phyloP scores from a whole-genome alignment of 92 coral and sea anemone species.

The Zoanthus sansibaricus region DNA sequence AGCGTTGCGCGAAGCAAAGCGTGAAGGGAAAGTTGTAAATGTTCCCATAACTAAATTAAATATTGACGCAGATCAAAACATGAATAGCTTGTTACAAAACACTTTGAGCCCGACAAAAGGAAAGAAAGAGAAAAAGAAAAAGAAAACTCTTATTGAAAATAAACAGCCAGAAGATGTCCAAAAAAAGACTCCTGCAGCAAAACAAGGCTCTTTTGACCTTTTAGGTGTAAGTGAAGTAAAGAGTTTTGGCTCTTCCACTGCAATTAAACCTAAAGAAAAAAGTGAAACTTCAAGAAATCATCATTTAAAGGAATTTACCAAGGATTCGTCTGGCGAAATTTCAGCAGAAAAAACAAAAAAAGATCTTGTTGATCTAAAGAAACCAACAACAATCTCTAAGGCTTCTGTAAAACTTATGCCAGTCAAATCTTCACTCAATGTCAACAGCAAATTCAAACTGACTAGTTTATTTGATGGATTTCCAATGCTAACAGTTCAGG shows the following conservation, averaged over 20 bases:
- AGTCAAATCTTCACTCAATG: slow-evolving; percentile 47
- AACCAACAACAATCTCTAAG: not conserved
- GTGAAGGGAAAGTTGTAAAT: not conserved
- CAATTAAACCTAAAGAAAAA: not conserved
- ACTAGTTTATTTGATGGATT: slow-evolving; percentile 68
- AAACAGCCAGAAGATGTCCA: not conserved
- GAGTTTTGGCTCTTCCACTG: not conserved
- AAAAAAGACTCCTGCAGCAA: not conserved
- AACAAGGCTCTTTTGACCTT: not conserved
- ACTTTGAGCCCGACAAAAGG: not conserved
- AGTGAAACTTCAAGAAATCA: not conserved
- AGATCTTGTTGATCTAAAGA: not conserved
- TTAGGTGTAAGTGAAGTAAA: not conserved
- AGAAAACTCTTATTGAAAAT: not conserved
- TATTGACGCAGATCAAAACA: slow-evolving; percentile 17
- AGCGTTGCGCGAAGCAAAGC: slow-evolving; percentile 15
- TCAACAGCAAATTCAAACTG: slow-evolving; percentile 70
- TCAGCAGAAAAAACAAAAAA: slow-evolving; percentile 10
- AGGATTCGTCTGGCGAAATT: not conserved
- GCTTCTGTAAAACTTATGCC: slow-evolving; percentile 26
- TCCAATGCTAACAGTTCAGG: slow-evolving; percentile 63
- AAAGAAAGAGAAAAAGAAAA: slow-evolving; percentile 18
- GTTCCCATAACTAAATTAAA: slow-evolving; percentile 8
- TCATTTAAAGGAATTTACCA: not conserved
- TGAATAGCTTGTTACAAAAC: not conserved